Evolutionary conservation across 2,797 vertebrate species (phyloP), one percentile per base, ranked within the genome.

Genomic region (Antennarius maculatus): DNA sequence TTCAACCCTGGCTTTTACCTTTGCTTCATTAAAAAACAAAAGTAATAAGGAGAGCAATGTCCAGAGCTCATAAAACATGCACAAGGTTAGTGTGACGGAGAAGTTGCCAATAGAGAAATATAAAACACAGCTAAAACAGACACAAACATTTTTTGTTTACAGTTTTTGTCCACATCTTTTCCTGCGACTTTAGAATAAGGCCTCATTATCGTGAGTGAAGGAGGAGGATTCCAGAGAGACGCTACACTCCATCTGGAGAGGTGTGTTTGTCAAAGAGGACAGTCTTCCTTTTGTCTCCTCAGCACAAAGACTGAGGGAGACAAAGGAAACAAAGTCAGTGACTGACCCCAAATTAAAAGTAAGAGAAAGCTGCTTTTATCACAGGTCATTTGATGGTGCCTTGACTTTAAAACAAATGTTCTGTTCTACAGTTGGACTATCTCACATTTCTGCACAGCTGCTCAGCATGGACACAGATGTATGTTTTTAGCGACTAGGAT

Each of bases 131-230:
- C 31, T 62, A 39, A 68, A 64, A 56, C 37, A 70, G 11, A 61
- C 8, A 27, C 3, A 11, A 51, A 41, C 4, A 7, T 47, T 41
- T 56, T 45, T 23, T n/a, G 7, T 27, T 5, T 6, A 27, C 3
- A 53, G 62, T 46, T 66, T 54, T 43, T 61, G 16, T 43, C 16
- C 31, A 1, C 31, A 41, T 12, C 2, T 13, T 34, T 7, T 14
- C 42, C 8, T 6, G 23, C 2, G 2, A 12, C 23, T 46, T 61
- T 2, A 65, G 61, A 54, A 6, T 12, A 43, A 47, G 47, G 52
- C 48, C 28, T 66, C 53, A 55, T 69, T 61, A 74, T 60, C 54
- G 61, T 11, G 34, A 42, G 27, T 12, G 7, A 16, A 58, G 8
- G 49, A 41, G 54, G n/a, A 54, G 14, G 47, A 43, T 56, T 50